Base-by-base conservation (phyloP, 2,797 vertebrate species). In the Danio kyathit region DNA sequence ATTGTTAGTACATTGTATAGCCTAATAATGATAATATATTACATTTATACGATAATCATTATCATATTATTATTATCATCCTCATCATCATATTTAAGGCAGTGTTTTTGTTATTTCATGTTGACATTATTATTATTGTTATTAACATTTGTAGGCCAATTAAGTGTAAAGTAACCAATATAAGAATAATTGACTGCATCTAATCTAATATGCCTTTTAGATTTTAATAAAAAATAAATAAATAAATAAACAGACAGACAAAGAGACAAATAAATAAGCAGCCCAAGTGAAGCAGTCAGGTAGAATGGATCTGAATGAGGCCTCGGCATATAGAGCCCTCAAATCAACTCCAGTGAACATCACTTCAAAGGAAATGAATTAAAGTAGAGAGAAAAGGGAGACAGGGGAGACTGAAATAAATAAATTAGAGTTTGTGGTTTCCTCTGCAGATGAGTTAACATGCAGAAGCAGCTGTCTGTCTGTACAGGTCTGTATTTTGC, bases 331-430 rank as follows among this genome's bases (percentile, higher is more conserved):
- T n/a, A n/a, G n/a, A n/a, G 29, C 29, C 29, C 29, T 29, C 29
- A 29, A n/a, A n/a, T 29, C 29, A 3, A 29, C 29, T 29, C 29
- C 29, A 29, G 1, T 29, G 29, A 29, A 29, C 3, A 29, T 29
- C 1, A 29, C 29, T 29, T 29, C 1, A 29, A 29, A 1, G 29
- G 29, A 29, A 40, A 11, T 5, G 2, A 29, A 19, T 63, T 51
- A 21, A 54, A 70, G 41, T 6, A 19, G 38, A 70, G 64, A 75
- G 79, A 51, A 79, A 80, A 82, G 19, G 2, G 29, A 41, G 29
- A 82, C 84, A 85, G 83, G 85, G 82, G 82, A 70, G 73, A 76
- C 83, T 75, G 76, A 56, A 48, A 48, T 57, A 43, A 38, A 51
- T 74, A 7, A 44, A 44, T 40, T n/a, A 13, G 17, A 13, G 59